Conservation (phyloP, 1,140 invertebrate genomes). For the Drosophila sulfurigaster region DNA sequence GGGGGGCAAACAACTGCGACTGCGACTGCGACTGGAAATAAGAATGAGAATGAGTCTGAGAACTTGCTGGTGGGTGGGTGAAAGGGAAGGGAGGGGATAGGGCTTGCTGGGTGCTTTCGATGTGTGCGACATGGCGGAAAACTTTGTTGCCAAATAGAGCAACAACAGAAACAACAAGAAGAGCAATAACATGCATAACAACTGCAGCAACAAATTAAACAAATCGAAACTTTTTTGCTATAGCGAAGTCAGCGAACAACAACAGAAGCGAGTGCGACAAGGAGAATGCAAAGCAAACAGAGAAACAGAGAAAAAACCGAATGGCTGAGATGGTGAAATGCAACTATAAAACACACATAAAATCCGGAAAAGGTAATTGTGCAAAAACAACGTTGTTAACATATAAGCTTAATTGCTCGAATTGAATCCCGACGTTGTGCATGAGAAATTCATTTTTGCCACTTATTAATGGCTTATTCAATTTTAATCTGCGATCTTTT, state of each 20-base stretch:
- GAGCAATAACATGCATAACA: conserved; percentile 40
- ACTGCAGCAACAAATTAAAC: conserved; percentile 69
- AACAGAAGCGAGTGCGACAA: background rate
- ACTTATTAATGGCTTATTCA: background rate
- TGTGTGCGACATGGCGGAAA: conserved; percentile 69
- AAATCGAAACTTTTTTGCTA: conserved; percentile 62
- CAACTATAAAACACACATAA: conserved; percentile 26
- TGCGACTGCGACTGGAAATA: conserved; percentile 4
- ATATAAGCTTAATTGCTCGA: conserved; percentile 20
- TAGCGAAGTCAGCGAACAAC: background rate
- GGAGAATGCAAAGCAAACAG: background rate
- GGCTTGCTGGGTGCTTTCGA: background rate
- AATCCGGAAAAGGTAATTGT: conserved; percentile 27
- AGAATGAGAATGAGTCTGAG: background rate
- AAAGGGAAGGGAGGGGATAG: background rate
- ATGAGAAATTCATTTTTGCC: background rate
- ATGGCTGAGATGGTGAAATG: background rate
- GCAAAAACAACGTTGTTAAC: conserved; percentile 35
- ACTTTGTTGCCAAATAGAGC: conserved; percentile 74
- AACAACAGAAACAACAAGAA: conserved; percentile 30
- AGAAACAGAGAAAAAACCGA: background rate
- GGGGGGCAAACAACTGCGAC: background rate
- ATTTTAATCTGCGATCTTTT: too few relatives aligned
- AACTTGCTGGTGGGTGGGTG: too few relatives aligned
- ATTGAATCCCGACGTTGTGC: background rate